Evolutionary conservation across 2,797 vertebrate genomes (phyloP), one percentile per base, ranked within the genome.

Genomic region (Choloepus didactylus): DNA sequence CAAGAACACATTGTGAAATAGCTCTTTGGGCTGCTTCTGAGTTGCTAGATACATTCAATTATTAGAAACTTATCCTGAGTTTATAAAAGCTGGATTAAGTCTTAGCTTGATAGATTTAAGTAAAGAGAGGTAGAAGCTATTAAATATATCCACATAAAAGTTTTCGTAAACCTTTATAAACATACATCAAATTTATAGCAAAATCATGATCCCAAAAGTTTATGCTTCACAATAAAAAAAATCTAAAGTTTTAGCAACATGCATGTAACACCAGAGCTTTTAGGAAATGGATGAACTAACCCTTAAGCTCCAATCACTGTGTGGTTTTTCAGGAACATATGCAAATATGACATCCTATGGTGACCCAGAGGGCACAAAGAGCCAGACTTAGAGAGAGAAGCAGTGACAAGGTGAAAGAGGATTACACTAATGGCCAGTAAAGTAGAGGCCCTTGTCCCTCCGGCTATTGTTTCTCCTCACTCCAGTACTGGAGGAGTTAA

Each of bases 51-150:
- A 77, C n/a, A 88, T 67, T 27, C 54, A 87, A 70, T 85, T 72
- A 91, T 82, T 86, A 60, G 56, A 77, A 94, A 70, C 18, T 51
- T 81, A 67, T 67, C 41, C 31, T 62, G 31, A 92, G 12, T 80
- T 91, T 38, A 35, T 60, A 82, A 77, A 75, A 86, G 41, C 51
- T 69, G 49, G 9, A 38, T 8, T 59, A 94, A 79, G 83, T 76
- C 19, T 49, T 83, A 79, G 3, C 59, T 31, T 44, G 54, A 73
- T 31, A 86, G 5, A 44, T 88, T 92, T 75, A 76, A 54, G 29
- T 21, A 70, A 70, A 93, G n/a, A 81, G 41, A 73, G 2, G 10
- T 14, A 75, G 62, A 70, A 72, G 81, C 12, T n/a, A 10, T 70
- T 41, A 59, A 56, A 25, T 84, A 46, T 35, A 31, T 54, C 6